These are phyloP conservation scores for Cotesia congregata DNA, from an alignment of 2,888 invertebrate species.

Conservation along the genomic window DNA sequence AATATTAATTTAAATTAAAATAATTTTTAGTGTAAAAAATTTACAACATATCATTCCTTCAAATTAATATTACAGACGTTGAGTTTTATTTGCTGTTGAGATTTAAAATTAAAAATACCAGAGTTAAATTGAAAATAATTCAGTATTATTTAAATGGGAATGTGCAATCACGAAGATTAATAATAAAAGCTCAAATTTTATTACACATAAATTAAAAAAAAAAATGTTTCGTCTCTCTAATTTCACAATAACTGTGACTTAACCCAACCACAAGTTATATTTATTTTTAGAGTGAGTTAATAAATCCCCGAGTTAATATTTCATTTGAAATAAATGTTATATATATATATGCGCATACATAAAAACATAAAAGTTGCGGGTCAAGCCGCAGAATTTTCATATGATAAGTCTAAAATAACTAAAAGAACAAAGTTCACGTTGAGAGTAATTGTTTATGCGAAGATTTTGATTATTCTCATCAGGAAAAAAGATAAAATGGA, in stretches of 20 bases:
- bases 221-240: neutral
- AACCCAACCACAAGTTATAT: slow-evolving; percentile 2
- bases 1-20: no score
- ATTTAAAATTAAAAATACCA: no score
- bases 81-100: no score
- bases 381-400: slow-evolving; percentile 16
- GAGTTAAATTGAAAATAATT: no score
- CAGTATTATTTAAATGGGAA: no score
- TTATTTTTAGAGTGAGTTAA: slow-evolving; percentile 3
- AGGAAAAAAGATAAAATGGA: neutral
- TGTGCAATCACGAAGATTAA: no score
- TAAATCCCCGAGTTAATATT: slow-evolving; percentile 3
- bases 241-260: neutral
- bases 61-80: no score
- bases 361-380: neutral
- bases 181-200: no score
- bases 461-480: neutral
- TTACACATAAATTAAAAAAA: no score
- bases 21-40: no score
- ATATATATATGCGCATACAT: neutral
- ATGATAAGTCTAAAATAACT: neutral
- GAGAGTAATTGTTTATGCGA: neutral
- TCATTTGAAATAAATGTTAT: slow-evolving; percentile 1
- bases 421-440: slow-evolving; percentile 4
- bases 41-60: no score